Percentiles rank a stretch among this genome's conserved stretches.
Evolutionary conservation across 2,113 vertebrate genomes (phyloP).

Genomic region (Sylvietta virens): DNA sequence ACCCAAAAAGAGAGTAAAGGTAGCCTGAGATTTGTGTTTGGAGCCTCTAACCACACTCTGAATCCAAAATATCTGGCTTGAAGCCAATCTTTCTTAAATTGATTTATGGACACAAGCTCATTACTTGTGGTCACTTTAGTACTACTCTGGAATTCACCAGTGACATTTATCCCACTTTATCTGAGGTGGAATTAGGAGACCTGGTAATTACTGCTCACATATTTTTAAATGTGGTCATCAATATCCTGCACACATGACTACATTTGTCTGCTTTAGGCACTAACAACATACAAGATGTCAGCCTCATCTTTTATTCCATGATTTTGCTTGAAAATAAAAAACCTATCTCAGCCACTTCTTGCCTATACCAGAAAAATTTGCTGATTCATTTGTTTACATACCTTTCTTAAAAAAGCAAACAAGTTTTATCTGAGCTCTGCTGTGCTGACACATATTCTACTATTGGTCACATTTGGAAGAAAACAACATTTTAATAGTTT

Average conservation of each 20-base stretch:
- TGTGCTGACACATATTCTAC: neutral
- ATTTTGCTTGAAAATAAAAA: neutral
- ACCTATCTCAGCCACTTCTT: neutral
- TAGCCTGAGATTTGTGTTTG: neutral
- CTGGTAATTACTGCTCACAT: neutral
- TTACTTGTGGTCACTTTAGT: neutral
- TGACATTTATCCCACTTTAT: neutral
- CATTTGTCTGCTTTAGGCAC: neutral
- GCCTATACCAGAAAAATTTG: neutral
- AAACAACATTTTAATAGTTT: neutral
- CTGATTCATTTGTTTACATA: neutral
- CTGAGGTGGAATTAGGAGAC: neutral
- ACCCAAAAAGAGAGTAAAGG: neutral
- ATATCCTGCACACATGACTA: neutral
- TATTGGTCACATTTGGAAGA: neutral
- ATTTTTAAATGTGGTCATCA: neutral
- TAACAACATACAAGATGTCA: neutral
- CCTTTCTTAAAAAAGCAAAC: neutral
- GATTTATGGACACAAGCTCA: constrained; percentile 6
- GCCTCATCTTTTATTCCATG: neutral
- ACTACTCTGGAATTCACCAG: neutral
- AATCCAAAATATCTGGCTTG: neutral
- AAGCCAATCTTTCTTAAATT: neutral
- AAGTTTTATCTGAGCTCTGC: neutral
- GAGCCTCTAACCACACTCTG: neutral